These are phyloP conservation scores for Andrena marginata DNA, from an alignment of 2,888 invertebrate species.

Conservation along the genomic window DNA sequence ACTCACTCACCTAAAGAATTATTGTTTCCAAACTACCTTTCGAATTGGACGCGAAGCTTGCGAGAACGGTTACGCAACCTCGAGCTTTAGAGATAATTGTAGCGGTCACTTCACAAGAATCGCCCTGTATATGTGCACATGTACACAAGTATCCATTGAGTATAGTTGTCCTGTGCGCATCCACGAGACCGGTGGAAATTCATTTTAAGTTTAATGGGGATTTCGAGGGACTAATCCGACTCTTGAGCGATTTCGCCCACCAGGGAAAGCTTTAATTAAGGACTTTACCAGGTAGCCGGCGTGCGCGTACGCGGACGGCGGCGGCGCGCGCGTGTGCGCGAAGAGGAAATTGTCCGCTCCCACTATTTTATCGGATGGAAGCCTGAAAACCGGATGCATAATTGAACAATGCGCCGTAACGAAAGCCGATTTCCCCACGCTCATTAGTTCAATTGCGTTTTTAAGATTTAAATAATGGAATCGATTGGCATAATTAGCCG, in stretches of 20 bases:
- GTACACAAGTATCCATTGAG: constrained; percentile 4
- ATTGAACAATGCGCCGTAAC: constrained; percentile 38
- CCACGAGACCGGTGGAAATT: constrained; percentile 65
- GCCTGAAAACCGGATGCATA: constrained; percentile 33
- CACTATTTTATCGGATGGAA: constrained; percentile 38
- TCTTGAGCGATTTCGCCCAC: constrained; percentile 70
- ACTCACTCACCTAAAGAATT: no score
- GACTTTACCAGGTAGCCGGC: constrained; percentile 51
- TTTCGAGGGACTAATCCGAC: constrained; percentile 69
- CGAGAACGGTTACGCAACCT: background rate
- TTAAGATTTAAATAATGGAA: constrained; percentile 35
- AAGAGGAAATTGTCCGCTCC: constrained; percentile 52
- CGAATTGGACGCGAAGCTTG: no score
- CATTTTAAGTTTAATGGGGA: constrained; percentile 73
- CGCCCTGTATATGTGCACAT: background rate
- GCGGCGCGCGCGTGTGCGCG: background rate
- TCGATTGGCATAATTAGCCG: constrained; percentile 31
- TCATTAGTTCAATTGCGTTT: constrained; percentile 46
- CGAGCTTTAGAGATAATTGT: background rate
- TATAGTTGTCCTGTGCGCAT: constrained; percentile 27
- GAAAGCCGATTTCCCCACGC: constrained; percentile 32
- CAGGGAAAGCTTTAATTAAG: constrained; percentile 69
- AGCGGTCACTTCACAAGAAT: background rate
- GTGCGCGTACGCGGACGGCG: constrained; percentile 15
- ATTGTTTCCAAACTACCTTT: no score